Conservation (phyloP, 2,888 invertebrate genomes). For the Hyles lineata region DNA sequence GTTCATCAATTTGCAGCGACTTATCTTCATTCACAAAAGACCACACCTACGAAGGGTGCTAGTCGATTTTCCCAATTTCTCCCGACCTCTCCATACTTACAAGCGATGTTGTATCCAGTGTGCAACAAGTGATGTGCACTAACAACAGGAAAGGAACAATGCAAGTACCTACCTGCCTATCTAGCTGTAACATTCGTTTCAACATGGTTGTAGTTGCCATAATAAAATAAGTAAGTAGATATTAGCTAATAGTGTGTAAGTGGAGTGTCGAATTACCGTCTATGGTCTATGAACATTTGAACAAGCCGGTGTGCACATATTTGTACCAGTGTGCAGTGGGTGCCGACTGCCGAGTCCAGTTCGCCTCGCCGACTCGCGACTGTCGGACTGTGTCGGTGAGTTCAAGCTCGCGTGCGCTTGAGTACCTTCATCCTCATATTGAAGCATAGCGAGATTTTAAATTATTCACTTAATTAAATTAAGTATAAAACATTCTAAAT, state of each 20-base stretch:
- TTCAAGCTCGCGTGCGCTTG: neutral
- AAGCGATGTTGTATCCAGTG: neutral
- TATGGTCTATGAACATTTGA: slow-evolving; percentile 38
- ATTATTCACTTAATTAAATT: slow-evolving; percentile 70
- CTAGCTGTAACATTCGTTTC: slow-evolving; percentile 40
- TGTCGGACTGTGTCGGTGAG: slow-evolving; percentile 24
- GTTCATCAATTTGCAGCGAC: slow-evolving; percentile 11
- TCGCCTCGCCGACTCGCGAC: slow-evolving; percentile 21
- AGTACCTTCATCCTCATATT: slow-evolving; percentile 19
- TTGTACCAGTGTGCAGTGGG: slow-evolving; percentile 38
- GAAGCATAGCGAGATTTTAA: slow-evolving; percentile 34
- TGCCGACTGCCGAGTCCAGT: slow-evolving; percentile 33
- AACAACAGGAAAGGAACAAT: slow-evolving; percentile 7
- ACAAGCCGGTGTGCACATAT: slow-evolving; percentile 15
- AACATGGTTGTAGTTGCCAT: slow-evolving; percentile 54
- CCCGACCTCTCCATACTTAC: neutral
- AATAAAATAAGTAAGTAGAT: slow-evolving; percentile 53
- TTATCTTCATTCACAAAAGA: neutral
- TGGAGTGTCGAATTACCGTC: slow-evolving; percentile 50
- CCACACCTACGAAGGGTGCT: neutral
- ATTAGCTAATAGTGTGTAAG: slow-evolving; percentile 49
- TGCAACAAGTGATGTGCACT: neutral
- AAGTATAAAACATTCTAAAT: slow-evolving; percentile 71
- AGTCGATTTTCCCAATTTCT: neutral
- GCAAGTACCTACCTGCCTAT: slow-evolving; percentile 21